Base-by-base conservation (phyloP, 2,797 vertebrate genomes). In the Chiroxiphia lanceolata region DNA sequence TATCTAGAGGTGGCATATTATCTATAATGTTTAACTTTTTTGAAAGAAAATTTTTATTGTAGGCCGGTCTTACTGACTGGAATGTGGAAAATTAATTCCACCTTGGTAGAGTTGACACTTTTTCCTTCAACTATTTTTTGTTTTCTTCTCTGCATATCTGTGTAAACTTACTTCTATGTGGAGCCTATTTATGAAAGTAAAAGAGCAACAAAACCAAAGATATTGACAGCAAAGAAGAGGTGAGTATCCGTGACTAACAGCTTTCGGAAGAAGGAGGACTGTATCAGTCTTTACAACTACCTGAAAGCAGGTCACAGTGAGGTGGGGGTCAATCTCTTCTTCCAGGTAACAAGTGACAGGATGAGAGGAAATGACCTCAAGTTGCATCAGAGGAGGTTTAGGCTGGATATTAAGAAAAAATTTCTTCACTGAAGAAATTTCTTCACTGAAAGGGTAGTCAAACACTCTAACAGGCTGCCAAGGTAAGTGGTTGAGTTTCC, bases 101-200 rank as follows among this genome's bases (percentile, higher is more conserved):
- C 2, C 1, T 65, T 50, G 33, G 18, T 53, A 22, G 20, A 45
- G 7, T 1, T 65, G 25, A n/a, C 23, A 18, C 9, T 57, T 90
- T 87, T 27, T 44, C 3, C 14, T 45, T 60, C 22, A 74, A 26
- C 8, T 69, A 2, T 21, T 61, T 76, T 74, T 63, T 4, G 10
- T 53, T 78, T 86, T 74, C 29, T 81, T 12, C 12, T 72, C 8
- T 45, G 17, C 15, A 3, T 25, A 26, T 63, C 23, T 57, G 1
- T 38, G 11, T n/a, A 18, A 3, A 33, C 68, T 67, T 53, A 22
- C 7, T 33, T 0, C 0, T 27, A n/a, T 4, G 9, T 25, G 33
- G 13, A 71, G 2, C 11, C 29, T 78, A 14, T 13, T 26, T 51
- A 68, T 17, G 8, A 68, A 85, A 83, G 3, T 44, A 18, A 64